Percentiles rank a stretch among this genome's conserved stretches.
Conservation (phyloP, 53 echinoderm and acorn worm genomes). For the Holothuria scabra region DNA sequence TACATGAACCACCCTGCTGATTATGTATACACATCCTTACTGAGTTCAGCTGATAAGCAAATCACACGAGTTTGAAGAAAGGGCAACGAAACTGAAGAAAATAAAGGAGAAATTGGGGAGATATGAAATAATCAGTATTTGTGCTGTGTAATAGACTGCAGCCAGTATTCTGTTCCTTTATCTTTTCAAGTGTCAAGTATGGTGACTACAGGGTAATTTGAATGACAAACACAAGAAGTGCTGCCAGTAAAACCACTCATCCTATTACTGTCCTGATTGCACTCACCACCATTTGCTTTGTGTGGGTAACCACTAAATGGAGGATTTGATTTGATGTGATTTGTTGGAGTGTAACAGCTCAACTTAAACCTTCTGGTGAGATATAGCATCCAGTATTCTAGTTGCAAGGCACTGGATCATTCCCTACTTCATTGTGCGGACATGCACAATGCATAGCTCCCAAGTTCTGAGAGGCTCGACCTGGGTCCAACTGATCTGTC, state of each 20-base stretch:
- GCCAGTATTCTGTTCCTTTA: neutral
- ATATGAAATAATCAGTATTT: neutral
- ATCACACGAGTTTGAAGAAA: neutral
- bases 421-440: too few species aligned
- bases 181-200: slow-evolving; percentile 20
- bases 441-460: too few species aligned
- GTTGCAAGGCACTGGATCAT: too few species aligned
- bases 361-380: too few species aligned
- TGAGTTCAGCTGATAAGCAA: neutral
- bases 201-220: slow-evolving; percentile 27
- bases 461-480: too few species aligned
- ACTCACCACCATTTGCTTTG: neutral
- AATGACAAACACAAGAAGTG: slow-evolving; percentile 8
- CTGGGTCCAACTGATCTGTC: too few species aligned
- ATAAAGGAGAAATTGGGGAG: too few species aligned
- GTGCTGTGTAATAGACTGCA: neutral
- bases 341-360: too few species aligned
- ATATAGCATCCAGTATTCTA: too few species aligned
- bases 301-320: too few species aligned
- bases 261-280: neutral
- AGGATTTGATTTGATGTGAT: too few species aligned
- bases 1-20: slow-evolving; percentile 11
- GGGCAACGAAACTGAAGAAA: too few species aligned
- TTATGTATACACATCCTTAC: slow-evolving; percentile 24
- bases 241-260: neutral